Percentiles rank a stretch among this genome's conserved stretches.
phyloP scores from a whole-genome alignment of 1,140 invertebrate species.

The Sarcophaga bullata region DNA sequence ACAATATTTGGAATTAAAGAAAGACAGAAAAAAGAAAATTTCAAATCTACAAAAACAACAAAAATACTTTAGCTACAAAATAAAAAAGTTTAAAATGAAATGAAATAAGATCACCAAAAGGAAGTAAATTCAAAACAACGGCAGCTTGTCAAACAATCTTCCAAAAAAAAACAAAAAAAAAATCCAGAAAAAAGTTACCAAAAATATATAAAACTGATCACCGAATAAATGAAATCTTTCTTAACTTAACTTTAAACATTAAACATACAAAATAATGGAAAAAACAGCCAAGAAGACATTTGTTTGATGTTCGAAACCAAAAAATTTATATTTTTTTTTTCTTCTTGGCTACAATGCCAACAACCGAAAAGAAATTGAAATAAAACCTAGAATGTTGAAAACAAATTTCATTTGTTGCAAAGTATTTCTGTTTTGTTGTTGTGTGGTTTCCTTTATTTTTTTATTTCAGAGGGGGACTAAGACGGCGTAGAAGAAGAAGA shows the following conservation, averaged over 20 bases:
- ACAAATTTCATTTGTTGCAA: neutral
- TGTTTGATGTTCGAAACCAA: neutral
- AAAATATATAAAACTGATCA: neutral
- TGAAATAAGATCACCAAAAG: constrained; percentile 19
- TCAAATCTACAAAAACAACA: neutral
- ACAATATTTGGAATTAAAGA: constrained; percentile 16
- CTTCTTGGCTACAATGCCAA: too few species aligned
- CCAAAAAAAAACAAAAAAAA: neutral
- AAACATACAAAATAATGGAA: constrained; percentile 2
- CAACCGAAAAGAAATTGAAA: neutral
- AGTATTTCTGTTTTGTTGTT: neutral
- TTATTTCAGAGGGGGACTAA: too few species aligned
- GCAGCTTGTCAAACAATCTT: constrained; percentile 22
- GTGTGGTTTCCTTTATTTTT: neutral
- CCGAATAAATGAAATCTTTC: neutral
- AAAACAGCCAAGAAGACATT: neutral
- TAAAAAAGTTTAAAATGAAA: neutral
- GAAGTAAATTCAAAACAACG: constrained; percentile 18
- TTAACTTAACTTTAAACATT: neutral
- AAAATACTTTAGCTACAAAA: neutral
- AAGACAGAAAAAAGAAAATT: neutral
- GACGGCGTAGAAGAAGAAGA: neutral
- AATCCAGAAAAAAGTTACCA: neutral
- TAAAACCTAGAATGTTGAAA: constrained; percentile 23
- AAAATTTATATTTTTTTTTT: too few species aligned